phyloP scores from a whole-genome alignment of 2,797 vertebrate genomes.

The Pantherophis alleghaniensis region DNA sequence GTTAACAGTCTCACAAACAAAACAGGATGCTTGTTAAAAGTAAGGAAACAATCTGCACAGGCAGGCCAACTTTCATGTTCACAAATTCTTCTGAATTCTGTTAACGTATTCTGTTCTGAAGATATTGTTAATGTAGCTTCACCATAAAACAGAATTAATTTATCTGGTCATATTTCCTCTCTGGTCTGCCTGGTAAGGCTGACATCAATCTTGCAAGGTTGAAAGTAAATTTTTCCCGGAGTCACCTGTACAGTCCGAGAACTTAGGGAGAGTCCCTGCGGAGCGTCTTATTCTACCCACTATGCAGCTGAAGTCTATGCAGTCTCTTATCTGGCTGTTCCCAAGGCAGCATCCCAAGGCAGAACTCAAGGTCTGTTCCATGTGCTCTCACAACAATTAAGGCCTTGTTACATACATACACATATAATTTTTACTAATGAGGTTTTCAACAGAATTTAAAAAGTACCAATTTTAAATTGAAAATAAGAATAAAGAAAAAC shows the following conservation, averaged over 20 bases:
- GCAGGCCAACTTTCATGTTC: background rate
- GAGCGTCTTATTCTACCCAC: background rate
- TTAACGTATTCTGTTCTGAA: background rate
- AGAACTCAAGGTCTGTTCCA: background rate
- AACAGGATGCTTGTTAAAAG: background rate
- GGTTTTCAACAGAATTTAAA: background rate
- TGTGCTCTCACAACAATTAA: background rate
- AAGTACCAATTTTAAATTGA: background rate
- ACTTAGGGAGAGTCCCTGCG: background rate
- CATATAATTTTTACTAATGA: background rate
- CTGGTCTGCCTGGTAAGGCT: background rate
- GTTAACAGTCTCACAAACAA: background rate
- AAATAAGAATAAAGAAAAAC: background rate
- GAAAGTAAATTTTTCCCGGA: background rate
- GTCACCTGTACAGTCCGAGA: background rate
- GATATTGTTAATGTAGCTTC: background rate
- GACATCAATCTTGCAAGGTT: background rate
- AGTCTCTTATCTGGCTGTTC: background rate
- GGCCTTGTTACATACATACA: background rate
- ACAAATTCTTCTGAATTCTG: background rate
- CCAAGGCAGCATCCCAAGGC: background rate
- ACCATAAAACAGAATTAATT: background rate
- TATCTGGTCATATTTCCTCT: background rate
- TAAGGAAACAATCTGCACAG: background rate
- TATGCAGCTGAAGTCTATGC: background rate